phyloP scores from a whole-genome alignment of 1,140 invertebrate species.

The Panagrolaimus sp. region DNA sequence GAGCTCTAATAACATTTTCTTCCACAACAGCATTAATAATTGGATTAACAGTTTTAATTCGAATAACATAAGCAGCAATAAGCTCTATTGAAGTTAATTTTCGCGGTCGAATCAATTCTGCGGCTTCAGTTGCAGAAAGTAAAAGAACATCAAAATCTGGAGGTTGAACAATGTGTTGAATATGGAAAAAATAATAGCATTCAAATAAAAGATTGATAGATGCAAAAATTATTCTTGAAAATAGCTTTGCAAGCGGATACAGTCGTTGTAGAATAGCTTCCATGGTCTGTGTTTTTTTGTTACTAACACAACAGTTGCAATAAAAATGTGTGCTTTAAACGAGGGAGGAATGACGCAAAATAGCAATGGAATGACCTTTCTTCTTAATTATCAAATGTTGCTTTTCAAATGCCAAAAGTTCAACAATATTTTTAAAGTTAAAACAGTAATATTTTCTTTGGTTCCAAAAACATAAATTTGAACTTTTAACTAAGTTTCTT shows the following conservation, averaged over 20 bases:
- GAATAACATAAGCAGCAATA: conserved; percentile 41
- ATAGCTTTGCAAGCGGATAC: not conserved
- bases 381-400: too few relatives aligned
- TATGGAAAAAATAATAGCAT: conserved; percentile 24
- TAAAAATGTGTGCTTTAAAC: too few relatives aligned
- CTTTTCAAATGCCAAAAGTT: too few relatives aligned
- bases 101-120: conserved; percentile 35
- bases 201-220: conserved; percentile 24
- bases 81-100: conserved; percentile 31
- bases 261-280: not conserved
- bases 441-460: too few relatives aligned
- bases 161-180: conserved; percentile 16
- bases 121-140: conserved; percentile 43
- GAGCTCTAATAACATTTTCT: conserved; percentile 46
- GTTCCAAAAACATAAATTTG: too few relatives aligned
- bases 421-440: too few relatives aligned
- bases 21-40: conserved; percentile 45
- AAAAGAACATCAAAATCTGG: conserved; percentile 31
- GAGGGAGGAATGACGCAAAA: too few relatives aligned
- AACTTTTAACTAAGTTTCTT: too few relatives aligned
- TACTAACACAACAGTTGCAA: too few relatives aligned
- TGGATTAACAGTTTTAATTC: conserved; percentile 43
- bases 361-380: too few relatives aligned
- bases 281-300: too few relatives aligned
- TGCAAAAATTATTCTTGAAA: conserved; percentile 25